Percentiles rank a stretch among this genome's conserved stretches.
phyloP scores from a whole-genome alignment of 2,888 invertebrate genomes.

The Andrena haemorrhoa region DNA sequence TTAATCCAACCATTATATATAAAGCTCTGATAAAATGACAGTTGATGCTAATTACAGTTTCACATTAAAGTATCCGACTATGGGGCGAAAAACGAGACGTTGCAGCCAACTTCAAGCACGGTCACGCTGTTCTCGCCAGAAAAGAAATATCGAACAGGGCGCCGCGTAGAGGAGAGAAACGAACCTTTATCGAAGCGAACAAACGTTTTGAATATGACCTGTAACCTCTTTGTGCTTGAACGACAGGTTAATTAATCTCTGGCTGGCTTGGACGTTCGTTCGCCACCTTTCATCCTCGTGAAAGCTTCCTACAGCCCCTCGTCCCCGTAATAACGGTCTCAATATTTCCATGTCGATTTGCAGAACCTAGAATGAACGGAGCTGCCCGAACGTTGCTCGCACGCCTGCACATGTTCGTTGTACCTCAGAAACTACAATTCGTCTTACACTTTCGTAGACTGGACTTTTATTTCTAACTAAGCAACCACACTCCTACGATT shows the following conservation, averaged over 20 bases:
- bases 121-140: not conserved
- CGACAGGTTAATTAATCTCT: slow-evolving; percentile 73
- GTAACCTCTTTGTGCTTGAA: slow-evolving; percentile 65
- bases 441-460: too few species aligned
- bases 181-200: slow-evolving; percentile 48
- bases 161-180: slow-evolving; percentile 16
- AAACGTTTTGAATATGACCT: slow-evolving; percentile 58
- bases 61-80: not conserved
- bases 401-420: not conserved
- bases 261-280: slow-evolving; percentile 51
- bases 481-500: too few species aligned
- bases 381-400: not conserved
- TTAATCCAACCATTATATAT: not conserved
- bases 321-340: slow-evolving; percentile 43
- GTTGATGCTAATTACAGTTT: slow-evolving; percentile 12
- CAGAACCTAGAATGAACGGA: slow-evolving; percentile 21
- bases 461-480: too few species aligned
- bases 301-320: slow-evolving; percentile 42
- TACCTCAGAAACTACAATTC: not conserved
- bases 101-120: slow-evolving; percentile 7
- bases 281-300: slow-evolving; percentile 51
- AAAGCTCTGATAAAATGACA: slow-evolving; percentile 8
- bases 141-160: slow-evolving; percentile 31
- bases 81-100: not conserved
- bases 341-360: slow-evolving; percentile 40